Base-by-base conservation (phyloP, 2,113 vertebrate genomes). In the Archocentrus centrarchus region DNA sequence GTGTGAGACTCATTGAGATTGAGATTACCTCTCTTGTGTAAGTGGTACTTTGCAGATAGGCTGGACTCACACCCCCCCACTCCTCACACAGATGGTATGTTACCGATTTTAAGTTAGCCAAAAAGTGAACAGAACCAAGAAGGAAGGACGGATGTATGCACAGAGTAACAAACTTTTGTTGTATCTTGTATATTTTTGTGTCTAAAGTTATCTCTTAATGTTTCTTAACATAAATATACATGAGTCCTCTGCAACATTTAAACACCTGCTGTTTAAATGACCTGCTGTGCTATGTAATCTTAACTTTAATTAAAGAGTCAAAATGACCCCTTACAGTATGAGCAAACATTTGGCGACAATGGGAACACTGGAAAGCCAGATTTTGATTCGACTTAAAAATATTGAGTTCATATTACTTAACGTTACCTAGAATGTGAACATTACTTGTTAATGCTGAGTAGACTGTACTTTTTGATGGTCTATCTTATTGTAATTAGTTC, bases 21-120 rank as follows among this genome's bases (percentile, higher is more conserved):
- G 41, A 44, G 30, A 81, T 84, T 84, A 79, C 55, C 27, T 39
- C 66, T 64, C 4, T 55, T 44, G 73, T 79, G 14, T 62, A 70
- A 61, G 75, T 37, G 30, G 37, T 24, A 53, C 59, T 81, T 35
- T 59, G 32, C 66, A 73, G 64, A 82, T 24, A 80, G 37, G 70
- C 62, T 27, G 59, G 18, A 22, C 68, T 60, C 60, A 30, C 44
- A 37, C 17, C 13, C 20, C 15, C 58, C 61, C 57, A 57, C 15
- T 37, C 15, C n/a, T 58, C 57, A 13, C 77, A 77, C 66, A 30
- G 11, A 32, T 70, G 59, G n/a, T 1, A 10, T 58, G 77, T 75
- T 4, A 44, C 55, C 27, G 50, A 58, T 79, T 24, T 58, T 30
- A 37, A 61, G 75, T 24, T 58, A 11, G 61, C 13, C 41, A 32